Percentiles rank a stretch among this genome's conserved stretches.
Evolutionary conservation across 2,888 invertebrate genomes (phyloP).

Genomic region (Oligia fasciuncula): DNA sequence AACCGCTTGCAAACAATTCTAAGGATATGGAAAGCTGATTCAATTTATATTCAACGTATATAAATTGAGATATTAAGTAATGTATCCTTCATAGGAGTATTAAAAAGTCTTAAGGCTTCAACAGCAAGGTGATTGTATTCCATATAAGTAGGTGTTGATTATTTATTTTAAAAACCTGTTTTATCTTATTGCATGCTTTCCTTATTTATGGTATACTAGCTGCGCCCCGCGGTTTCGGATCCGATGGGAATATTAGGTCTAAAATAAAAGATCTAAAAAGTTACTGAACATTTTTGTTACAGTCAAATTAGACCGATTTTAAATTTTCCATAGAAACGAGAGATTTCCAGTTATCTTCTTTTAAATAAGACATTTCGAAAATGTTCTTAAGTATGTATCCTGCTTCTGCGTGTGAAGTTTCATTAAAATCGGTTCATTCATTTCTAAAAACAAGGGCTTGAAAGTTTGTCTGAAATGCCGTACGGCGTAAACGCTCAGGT

Average conservation of each 20-base stretch:
- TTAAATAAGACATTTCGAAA: no score
- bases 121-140: neutral
- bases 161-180: neutral
- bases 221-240: neutral
- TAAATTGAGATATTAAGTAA: neutral
- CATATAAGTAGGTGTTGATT: neutral
- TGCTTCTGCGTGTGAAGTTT: no score
- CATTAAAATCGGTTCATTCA: no score
- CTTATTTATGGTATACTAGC: neutral
- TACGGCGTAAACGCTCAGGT: neutral
- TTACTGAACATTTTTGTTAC: no score
- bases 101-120: neutral
- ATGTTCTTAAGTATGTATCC: no score
- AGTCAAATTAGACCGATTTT: no score
- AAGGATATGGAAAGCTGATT: constrained; percentile 31
- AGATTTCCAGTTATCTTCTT: no score
- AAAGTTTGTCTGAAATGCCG: no score
- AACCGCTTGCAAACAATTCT: constrained; percentile 37
- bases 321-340: no score
- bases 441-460: no score
- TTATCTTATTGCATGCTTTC: neutral
- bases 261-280: no score
- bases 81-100: neutral
- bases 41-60: constrained; percentile 6
- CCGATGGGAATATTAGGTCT: no score